Percentiles rank a stretch among this genome's conserved stretches.
phyloP scores from a whole-genome alignment of 2,113 vertebrate species.

The Chamaea fasciata region DNA sequence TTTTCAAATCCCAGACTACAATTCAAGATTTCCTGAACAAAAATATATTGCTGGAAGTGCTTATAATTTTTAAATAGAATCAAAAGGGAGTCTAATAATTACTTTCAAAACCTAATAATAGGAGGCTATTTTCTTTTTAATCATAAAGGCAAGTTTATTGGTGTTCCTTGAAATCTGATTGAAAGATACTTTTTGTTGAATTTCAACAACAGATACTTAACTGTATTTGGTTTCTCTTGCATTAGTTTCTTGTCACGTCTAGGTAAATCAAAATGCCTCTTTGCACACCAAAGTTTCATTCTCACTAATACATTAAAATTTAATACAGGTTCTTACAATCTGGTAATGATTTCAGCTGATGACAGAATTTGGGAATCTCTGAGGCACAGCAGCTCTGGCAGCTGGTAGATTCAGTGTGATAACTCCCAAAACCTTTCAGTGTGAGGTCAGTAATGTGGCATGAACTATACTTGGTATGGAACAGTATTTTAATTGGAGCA shows the following conservation, averaged over 20 bases:
- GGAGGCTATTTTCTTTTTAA: background rate
- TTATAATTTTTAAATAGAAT: background rate
- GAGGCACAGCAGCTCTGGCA: background rate
- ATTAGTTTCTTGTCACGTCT: background rate
- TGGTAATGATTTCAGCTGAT: background rate
- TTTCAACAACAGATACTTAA: background rate
- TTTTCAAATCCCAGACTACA: background rate
- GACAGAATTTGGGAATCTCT: background rate
- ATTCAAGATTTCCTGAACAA: background rate
- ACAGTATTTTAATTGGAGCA: background rate
- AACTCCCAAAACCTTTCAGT: background rate
- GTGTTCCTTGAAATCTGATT: background rate
- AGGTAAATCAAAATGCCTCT: background rate
- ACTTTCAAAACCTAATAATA: background rate
- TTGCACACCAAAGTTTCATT: background rate
- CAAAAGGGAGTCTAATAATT: background rate
- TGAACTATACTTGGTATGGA: background rate
- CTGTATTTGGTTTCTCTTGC: background rate
- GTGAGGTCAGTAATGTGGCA: background rate
- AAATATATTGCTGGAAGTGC: background rate
- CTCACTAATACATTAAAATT: background rate
- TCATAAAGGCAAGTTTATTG: background rate
- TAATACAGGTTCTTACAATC: background rate
- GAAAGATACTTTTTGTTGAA: background rate
- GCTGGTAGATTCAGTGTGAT: background rate